Percentiles rank a stretch among this genome's conserved stretches.
These are phyloP conservation scores for Rutilus rutilus DNA, from an alignment of 2,113 vertebrate species.

Conservation along the genomic window DNA sequence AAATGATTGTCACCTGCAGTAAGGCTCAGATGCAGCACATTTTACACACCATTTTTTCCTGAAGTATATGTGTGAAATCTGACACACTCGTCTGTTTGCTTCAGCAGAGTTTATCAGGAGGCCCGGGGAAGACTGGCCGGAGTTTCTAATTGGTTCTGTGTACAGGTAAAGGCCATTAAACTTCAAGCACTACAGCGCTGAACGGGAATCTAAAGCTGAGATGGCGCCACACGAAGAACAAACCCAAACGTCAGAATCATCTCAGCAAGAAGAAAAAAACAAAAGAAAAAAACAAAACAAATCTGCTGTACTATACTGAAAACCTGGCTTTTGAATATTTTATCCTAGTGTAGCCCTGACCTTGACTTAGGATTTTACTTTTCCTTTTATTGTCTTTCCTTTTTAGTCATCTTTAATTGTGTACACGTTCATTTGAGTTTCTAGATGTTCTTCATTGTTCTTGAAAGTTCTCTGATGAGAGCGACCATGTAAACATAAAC, in stretches of 20 bases:
- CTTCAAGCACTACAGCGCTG: slow-evolving; percentile 81
- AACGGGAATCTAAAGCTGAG: slow-evolving; percentile 64
- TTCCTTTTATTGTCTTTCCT: slow-evolving; percentile 33
- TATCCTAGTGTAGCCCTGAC: slow-evolving; percentile 70
- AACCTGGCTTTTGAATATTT: slow-evolving; percentile 71
- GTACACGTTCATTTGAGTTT: slow-evolving; percentile 68
- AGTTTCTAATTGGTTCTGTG: slow-evolving; percentile 86
- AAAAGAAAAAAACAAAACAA: slow-evolving; percentile 28
- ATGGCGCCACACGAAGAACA: slow-evolving; percentile 75
- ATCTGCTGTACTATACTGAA: slow-evolving; percentile 89
- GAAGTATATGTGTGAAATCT: background rate
- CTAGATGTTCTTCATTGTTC: slow-evolving; percentile 71
- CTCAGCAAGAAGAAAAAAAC: slow-evolving; percentile 73
- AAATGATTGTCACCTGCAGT: background rate
- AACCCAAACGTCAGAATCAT: slow-evolving; percentile 76
- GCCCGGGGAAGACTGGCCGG: slow-evolving; percentile 88
- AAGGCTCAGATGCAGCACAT: slow-evolving; percentile 51
- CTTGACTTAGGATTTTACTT: slow-evolving; percentile 60
- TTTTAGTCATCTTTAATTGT: slow-evolving; percentile 64
- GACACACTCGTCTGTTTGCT: slow-evolving; percentile 55
- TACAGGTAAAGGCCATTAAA: slow-evolving; percentile 84
- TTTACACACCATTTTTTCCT: background rate
- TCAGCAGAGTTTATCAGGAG: slow-evolving; percentile 89
- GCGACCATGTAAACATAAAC: slow-evolving; percentile 58
- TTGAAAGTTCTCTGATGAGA: slow-evolving; percentile 73